Evolutionary conservation across 2,113 vertebrate genomes (phyloP).

Genomic region (Clarias macrocephalus): DNA sequence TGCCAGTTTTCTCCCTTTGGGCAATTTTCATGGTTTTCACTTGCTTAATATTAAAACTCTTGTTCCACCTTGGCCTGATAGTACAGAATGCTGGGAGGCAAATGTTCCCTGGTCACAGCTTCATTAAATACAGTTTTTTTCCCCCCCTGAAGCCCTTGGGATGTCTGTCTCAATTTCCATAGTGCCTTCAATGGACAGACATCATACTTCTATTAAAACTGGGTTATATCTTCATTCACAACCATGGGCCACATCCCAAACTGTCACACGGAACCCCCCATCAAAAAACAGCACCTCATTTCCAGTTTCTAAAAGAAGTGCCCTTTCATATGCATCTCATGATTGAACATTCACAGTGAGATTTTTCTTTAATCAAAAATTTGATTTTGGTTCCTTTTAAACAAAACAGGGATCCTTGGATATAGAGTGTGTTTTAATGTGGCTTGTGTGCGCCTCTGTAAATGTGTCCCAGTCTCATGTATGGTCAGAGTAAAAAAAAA

Average conservation of each 20-base stretch:
- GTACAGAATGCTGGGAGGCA: slow-evolving; percentile 57
- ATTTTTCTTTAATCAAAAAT: slow-evolving; percentile 6
- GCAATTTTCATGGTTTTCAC: slow-evolving; percentile 60
- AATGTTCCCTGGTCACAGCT: slow-evolving; percentile 65
- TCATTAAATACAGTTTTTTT: slow-evolving; percentile 65
- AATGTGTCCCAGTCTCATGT: not conserved
- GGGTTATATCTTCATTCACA: slow-evolving; percentile 56
- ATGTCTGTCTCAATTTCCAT: slow-evolving; percentile 59
- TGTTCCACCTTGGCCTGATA: slow-evolving; percentile 61
- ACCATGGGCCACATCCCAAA: slow-evolving; percentile 28
- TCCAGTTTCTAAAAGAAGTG: slow-evolving; percentile 8
- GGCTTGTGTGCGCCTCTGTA: not conserved
- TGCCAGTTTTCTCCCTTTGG: slow-evolving; percentile 58
- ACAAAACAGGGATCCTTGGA: slow-evolving; percentile 1
- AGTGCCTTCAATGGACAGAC: slow-evolving; percentile 57
- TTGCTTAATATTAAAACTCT: slow-evolving; percentile 69
- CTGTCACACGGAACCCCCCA: slow-evolving; percentile 21
- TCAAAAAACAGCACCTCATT: slow-evolving; percentile 15
- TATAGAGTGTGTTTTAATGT: not conserved
- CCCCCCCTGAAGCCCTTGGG: slow-evolving; percentile 56
- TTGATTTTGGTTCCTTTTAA: slow-evolving; percentile 7
- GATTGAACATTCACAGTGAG: slow-evolving; percentile 39
- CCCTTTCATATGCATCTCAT: slow-evolving; percentile 32
- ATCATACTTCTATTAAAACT: slow-evolving; percentile 59
- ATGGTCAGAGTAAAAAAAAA: not conserved